Percentiles rank a stretch among this genome's conserved stretches.
These are phyloP conservation scores for Carabus problematicus DNA, from an alignment of 2,888 invertebrate species.

Conservation along the genomic window DNA sequence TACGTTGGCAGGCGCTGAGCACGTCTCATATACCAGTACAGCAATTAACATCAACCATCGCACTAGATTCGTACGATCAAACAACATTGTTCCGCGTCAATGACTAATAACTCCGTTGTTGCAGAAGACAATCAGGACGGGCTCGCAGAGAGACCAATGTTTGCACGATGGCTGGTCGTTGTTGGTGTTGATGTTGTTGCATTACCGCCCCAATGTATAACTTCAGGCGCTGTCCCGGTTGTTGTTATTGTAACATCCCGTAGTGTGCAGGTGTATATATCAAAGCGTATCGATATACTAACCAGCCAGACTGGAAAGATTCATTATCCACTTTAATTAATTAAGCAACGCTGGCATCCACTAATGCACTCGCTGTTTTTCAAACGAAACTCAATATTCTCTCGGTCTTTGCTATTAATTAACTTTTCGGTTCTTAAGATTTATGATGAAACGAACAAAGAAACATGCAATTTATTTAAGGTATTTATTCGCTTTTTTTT, in stretches of 20 bases:
- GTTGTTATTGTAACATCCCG: conserved; percentile 2
- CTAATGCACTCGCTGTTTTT: conserved; percentile 15
- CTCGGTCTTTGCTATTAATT: not conserved
- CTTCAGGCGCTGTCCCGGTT: not conserved
- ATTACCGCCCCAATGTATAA: not conserved
- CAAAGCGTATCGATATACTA: not conserved
- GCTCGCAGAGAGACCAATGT: not conserved
- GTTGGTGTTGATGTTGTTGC: not conserved
- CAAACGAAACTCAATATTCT: conserved; percentile 10
- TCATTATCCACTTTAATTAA: conserved; percentile 13
- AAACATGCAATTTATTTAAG: too few species aligned
- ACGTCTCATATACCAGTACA: not conserved
- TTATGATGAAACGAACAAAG: not conserved
- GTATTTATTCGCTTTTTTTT: too few species aligned
- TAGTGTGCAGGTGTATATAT: not conserved
- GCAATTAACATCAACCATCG: conserved; percentile 6
- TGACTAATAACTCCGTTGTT: not conserved
- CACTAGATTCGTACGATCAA: conserved; percentile 8
- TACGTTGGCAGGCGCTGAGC: conserved; percentile 1
- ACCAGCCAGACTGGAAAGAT: not conserved
- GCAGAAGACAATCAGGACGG: conserved; percentile 2
- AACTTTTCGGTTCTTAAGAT: conserved; percentile 5
- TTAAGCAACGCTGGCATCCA: not conserved
- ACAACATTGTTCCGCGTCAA: conserved; percentile 5
- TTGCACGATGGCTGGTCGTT: too few species aligned